A percentile compares a stretch with the other conserved stretches of the same genome.
These are phyloP conservation scores for Linyphia triangularis DNA, from an alignment of 2,888 invertebrate species.

Conservation along the genomic window DNA sequence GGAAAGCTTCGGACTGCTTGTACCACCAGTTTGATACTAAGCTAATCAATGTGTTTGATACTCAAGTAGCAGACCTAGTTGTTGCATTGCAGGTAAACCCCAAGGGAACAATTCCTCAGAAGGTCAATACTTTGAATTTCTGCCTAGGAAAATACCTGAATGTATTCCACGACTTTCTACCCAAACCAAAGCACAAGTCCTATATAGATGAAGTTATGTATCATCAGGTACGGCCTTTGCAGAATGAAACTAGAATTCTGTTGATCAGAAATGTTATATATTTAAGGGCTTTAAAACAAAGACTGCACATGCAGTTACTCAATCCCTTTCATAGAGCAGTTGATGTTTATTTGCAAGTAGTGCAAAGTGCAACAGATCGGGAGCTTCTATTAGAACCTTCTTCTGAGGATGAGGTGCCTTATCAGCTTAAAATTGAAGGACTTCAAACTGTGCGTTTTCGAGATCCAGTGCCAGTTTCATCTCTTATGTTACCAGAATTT, in stretches of 20 bases:
- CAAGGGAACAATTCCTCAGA: neutral
- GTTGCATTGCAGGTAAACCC: neutral
- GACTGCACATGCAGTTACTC: neutral
- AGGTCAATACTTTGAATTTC: slow-evolving; percentile 13
- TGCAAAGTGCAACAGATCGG: neutral
- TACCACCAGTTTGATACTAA: slow-evolving; percentile 83
- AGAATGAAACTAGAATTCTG: neutral
- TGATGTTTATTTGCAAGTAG: neutral
- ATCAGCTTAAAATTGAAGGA: neutral
- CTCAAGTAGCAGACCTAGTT: slow-evolving; percentile 81
- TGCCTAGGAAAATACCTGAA: slow-evolving; percentile 18
- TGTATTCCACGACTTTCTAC: slow-evolving; percentile 11
- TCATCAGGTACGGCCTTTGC: neutral
- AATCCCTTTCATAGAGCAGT: neutral
- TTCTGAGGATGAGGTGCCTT: neutral
- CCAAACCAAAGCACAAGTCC: neutral
- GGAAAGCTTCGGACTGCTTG: slow-evolving; percentile 83
- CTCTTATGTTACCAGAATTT: neutral
- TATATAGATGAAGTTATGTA: neutral
- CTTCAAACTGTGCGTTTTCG: neutral
- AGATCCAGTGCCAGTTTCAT: neutral
- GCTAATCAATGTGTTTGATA: slow-evolving; percentile 84
- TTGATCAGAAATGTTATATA: slow-evolving; percentile 24
- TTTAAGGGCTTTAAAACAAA: neutral
- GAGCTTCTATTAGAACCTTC: slow-evolving; percentile 10